Evolutionary conservation across 2,797 vertebrate species (phyloP).

Genomic region (Oreochromis mossambicus): DNA sequence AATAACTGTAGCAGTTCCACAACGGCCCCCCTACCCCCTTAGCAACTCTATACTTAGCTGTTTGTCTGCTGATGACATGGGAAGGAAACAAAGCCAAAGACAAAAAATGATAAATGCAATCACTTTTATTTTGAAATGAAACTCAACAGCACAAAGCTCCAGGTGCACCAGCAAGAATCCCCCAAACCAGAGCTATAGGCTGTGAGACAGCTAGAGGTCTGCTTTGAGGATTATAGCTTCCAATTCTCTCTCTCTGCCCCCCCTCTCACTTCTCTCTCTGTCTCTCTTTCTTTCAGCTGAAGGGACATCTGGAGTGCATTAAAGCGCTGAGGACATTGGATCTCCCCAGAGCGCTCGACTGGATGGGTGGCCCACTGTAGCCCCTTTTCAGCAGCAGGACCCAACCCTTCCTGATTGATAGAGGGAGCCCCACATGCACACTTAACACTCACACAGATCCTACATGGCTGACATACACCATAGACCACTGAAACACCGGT

Average conservation of each 20-base stretch:
- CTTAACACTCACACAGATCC: slow-evolving; percentile 52
- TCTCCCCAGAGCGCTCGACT: slow-evolving; percentile 75
- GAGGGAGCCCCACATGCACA: slow-evolving; percentile 57
- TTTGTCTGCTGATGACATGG: neutral
- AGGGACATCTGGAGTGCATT: slow-evolving; percentile 81
- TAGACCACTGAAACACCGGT: slow-evolving; percentile 5
- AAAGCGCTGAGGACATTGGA: slow-evolving; percentile 76
- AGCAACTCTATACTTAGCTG: neutral
- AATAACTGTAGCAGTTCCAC: neutral
- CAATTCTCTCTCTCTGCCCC: neutral
- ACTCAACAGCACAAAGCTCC: slow-evolving; percentile 27
- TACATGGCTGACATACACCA: slow-evolving; percentile 17
- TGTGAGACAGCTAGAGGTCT: slow-evolving; percentile 20
- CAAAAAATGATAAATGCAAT: neutral
- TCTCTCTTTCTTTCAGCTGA: slow-evolving; percentile 25
- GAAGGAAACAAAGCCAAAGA: neutral
- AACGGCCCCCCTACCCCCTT: neutral
- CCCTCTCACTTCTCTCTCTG: neutral
- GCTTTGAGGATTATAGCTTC: slow-evolving; percentile 31
- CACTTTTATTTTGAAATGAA: neutral
- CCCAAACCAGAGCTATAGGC: slow-evolving; percentile 27
- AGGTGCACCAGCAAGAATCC: slow-evolving; percentile 67
- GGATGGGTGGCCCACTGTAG: slow-evolving; percentile 78
- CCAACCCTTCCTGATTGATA: slow-evolving; percentile 75
- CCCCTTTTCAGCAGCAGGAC: slow-evolving; percentile 74